These are phyloP conservation scores for Pterocles orientalis DNA, from an alignment of 2,113 vertebrate species.

Conservation along the genomic window DNA sequence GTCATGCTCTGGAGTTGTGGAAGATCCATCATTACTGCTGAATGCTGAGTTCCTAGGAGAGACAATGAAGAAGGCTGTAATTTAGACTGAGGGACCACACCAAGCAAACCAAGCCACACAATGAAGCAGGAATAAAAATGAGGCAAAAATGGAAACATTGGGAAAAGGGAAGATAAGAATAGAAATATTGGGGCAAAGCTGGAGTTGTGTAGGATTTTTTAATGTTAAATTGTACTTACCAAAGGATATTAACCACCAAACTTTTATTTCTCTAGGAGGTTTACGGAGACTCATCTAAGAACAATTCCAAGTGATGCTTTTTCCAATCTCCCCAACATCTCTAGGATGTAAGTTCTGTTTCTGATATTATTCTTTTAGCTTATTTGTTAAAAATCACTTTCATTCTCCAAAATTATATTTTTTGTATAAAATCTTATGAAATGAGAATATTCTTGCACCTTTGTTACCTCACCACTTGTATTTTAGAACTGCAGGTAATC, in stretches of 20 bases:
- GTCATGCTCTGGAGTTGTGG: neutral
- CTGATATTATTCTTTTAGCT: neutral
- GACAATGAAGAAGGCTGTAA: neutral
- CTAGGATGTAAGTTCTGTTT: conserved; percentile 90
- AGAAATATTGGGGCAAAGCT: neutral
- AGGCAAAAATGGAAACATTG: neutral
- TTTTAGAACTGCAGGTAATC: neutral
- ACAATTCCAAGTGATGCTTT: conserved; percentile 85
- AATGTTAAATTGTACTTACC: neutral
- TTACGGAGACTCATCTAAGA: conserved; percentile 88
- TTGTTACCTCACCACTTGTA: neutral
- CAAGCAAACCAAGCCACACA: neutral
- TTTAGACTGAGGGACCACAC: neutral
- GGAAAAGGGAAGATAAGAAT: neutral
- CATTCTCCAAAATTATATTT: neutral
- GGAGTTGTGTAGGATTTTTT: neutral
- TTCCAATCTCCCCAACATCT: conserved; percentile 89
- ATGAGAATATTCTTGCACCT: neutral
- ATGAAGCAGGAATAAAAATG: neutral
- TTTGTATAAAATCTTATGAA: neutral
- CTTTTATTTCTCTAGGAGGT: conserved; percentile 79
- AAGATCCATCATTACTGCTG: neutral
- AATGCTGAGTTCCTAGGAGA: neutral
- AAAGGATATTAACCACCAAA: conserved; percentile 14
- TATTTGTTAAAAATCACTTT: neutral